Evolutionary conservation across 2,888 invertebrate species (phyloP), one percentile per base, ranked within the genome.

Genomic region (Xestia ashworthii): DNA sequence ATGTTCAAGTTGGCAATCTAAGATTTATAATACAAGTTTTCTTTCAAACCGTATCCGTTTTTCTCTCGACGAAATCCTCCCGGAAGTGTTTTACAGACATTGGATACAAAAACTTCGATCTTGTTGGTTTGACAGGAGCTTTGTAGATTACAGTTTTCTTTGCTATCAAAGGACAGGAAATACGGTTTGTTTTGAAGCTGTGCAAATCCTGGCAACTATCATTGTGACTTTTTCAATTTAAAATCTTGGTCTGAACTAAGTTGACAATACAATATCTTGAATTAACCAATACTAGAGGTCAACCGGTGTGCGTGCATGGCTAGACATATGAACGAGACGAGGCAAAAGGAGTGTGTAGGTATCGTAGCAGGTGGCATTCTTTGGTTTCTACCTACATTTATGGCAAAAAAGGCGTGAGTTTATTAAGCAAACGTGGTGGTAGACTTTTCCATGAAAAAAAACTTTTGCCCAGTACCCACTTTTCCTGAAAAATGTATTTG

Each of bases 21-120:
- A 67, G 71, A 81, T 84, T 81, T 81, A 84, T 80, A 68, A 84
- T 71, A 71, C 58, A 71, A 84, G 84, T 84, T 81, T 62, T 53
- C 60, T 50, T 44, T 64, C 62, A 38, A 46, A 84, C 60, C 5
- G 25, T 67, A 80, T 80, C 67, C 55, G 48, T 64, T 84, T 73
- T 81, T 81, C 70, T 74, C 81, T 48, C 62, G 58, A 44, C 19
- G 12, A 50, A 53, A 73, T 84, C 55, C 14, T 58, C 55, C 62
- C 50, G 48, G 74, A 81, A 84, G 19, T 82, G 70, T 74, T 71
- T 46, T 71, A 71, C 46, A 70, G 85, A 74, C 58, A 44, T 46
- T 48, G n/a, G 81, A 44, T 62, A 74, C 50, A 85, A 71, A 81
- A 82, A 81, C 74, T 82, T 81, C 32, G n/a, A 38, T 74, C 44